Conservation (phyloP, 2,113 vertebrate species). For the Engraulis encrasicolus region DNA sequence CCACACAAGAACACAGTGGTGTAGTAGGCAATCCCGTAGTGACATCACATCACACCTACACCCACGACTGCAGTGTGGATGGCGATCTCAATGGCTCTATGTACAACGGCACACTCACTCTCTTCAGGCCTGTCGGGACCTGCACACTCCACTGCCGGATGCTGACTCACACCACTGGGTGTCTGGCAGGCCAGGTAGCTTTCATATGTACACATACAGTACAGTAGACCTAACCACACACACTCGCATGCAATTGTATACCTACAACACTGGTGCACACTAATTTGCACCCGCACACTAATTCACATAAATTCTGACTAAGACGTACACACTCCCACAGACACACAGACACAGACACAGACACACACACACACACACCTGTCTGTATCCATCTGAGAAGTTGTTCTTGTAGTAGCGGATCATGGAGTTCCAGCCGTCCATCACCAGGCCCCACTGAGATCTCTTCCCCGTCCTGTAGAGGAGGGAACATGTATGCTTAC, state of each 20-base stretch:
- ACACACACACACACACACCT: slow-evolving; percentile 71
- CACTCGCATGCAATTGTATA: not conserved
- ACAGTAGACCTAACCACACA: not conserved
- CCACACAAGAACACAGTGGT: not conserved
- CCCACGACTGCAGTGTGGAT: not conserved
- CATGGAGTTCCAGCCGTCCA: slow-evolving; percentile 97
- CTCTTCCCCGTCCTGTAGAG: slow-evolving; percentile 90
- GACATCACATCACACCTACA: not conserved
- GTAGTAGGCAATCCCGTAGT: not conserved
- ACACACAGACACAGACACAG: not conserved
- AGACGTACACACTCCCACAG: not conserved
- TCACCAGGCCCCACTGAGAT: slow-evolving; percentile 91
- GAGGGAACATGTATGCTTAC: not conserved
- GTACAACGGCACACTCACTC: not conserved
- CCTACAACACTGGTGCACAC: not conserved
- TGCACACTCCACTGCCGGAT: not conserved
- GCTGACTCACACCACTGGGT: not conserved
- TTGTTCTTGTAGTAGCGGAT: slow-evolving; percentile 98
- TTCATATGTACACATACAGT: not conserved
- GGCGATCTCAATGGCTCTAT: not conserved
- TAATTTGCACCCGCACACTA: not conserved
- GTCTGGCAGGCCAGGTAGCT: not conserved
- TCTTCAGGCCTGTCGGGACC: not conserved
- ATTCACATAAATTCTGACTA: not conserved
- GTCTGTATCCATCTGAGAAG: slow-evolving; percentile 97